Evolutionary conservation across 2,888 invertebrate species (phyloP), one percentile per base, ranked within the genome.

Genomic region (Habroteleia sp.): DNA sequence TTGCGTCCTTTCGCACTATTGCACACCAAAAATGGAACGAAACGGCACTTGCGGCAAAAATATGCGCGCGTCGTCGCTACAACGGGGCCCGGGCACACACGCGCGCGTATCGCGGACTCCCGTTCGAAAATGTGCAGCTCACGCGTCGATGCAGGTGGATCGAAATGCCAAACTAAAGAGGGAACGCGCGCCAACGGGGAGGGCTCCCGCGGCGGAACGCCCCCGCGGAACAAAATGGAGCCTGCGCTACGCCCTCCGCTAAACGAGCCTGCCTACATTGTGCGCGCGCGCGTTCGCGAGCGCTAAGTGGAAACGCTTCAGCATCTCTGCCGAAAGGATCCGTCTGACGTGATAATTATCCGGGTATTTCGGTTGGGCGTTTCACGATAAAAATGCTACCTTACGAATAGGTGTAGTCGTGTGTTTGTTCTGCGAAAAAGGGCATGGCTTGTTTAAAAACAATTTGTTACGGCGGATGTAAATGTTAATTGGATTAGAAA

Each of bases 71-170:
- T 46, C 42, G 73, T 17, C 52, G 60, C 50, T 39, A 52, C 39
- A 58, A 33, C 48, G 37, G 41, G 62, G 54, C 33, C 41, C 52
- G 73, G 69, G 77, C 82, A 81, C 84, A 78, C 85, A 80, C 85
- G 82, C 84, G 78, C 85, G 82, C 85, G 84, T 84, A 81, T 85
- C 85, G 81, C 83, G 84, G 83, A 85, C 85, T 84, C 83, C 81
- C 78, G 84, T 71, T 78, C 83, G 82, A 81, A 83, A 84, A 85
- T 85, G 85, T 84, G 81, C 82, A 77, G 78, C 84, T 82, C 81
- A 79, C 82, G 82, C 82, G 82, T 78, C 56, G 58, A 56, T 48
- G 52, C 77, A 79, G 78, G 78, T 76, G 77, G 80, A 77, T 77
- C 79, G 80, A 62, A 72, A 63, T 56, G 65, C 58, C 52, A 62